These are phyloP conservation scores for Pilophorus perplexus DNA, from an alignment of 2,888 invertebrate species.

Conservation along the genomic window DNA sequence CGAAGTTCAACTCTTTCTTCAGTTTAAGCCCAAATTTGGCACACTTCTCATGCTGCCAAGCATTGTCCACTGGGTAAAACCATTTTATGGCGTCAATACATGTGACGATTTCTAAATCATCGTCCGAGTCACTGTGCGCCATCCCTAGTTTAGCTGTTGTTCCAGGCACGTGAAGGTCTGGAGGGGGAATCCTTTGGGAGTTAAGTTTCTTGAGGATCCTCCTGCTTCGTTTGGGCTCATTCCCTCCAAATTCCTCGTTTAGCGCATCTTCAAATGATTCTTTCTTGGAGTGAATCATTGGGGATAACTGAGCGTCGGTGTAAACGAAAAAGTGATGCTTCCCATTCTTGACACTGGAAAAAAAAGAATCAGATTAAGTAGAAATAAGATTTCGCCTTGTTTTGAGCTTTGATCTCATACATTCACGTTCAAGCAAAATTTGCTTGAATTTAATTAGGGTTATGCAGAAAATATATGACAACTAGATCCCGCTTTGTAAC, in stretches of 20 bases:
- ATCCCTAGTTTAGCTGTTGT: neutral
- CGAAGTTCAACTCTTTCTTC: constrained; percentile 25
- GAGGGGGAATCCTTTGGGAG: neutral
- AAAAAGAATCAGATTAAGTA: too few species aligned
- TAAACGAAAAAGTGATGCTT: too few species aligned
- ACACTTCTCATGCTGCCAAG: constrained; percentile 15
- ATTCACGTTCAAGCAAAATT: too few species aligned
- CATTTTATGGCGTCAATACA: constrained; percentile 32
- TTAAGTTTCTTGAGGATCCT: constrained; percentile 9
- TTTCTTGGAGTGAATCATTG: too few species aligned
- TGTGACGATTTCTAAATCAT: constrained; percentile 22
- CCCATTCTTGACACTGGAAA: too few species aligned
- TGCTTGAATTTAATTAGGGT: too few species aligned
- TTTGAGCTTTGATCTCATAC: too few species aligned
- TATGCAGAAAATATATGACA: too few species aligned
- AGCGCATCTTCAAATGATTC: constrained; percentile 12
- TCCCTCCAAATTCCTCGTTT: neutral
- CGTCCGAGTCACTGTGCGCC: constrained; percentile 15
- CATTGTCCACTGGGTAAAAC: constrained; percentile 23
- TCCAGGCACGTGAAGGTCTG: neutral
- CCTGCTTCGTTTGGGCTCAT: neutral
- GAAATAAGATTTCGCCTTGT: too few species aligned
- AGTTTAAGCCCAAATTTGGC: constrained; percentile 8
- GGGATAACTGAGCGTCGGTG: too few species aligned
- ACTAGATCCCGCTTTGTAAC: too few species aligned